phyloP scores from a whole-genome alignment of 2,888 invertebrate species.

The Caenorhabditis sinica region DNA sequence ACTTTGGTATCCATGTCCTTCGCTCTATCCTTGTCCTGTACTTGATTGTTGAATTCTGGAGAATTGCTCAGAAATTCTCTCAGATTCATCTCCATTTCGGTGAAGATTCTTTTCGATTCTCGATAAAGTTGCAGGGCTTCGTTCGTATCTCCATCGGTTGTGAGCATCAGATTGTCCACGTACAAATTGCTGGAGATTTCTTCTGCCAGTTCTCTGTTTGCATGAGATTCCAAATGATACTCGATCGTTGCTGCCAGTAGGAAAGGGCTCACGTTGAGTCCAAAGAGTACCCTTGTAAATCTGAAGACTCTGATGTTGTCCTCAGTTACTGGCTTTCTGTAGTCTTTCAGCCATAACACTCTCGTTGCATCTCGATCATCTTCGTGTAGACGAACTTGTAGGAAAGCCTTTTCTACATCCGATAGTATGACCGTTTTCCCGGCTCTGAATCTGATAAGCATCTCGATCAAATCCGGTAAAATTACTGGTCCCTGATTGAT shows the following conservation, averaged over 20 bases:
- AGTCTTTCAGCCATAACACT: slow-evolving; percentile 65
- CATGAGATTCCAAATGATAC: slow-evolving; percentile 43
- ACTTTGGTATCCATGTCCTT: neutral
- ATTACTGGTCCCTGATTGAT: no score
- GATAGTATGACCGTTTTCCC: slow-evolving; percentile 20
- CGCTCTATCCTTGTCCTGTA: slow-evolving; percentile 11
- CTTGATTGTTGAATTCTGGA: neutral
- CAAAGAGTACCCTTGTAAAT: slow-evolving; percentile 66
- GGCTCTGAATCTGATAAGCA: slow-evolving; percentile 63
- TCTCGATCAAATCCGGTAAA: slow-evolving; percentile 34
- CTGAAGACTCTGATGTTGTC: slow-evolving; percentile 56
- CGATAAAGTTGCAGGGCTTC: slow-evolving; percentile 13
- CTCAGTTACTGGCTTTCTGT: slow-evolving; percentile 15
- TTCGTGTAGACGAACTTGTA: slow-evolving; percentile 12
- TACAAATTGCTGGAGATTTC: slow-evolving; percentile 59
- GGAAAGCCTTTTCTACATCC: slow-evolving; percentile 72
- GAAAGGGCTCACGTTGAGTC: slow-evolving; percentile 64
- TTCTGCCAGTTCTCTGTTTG: slow-evolving; percentile 3
- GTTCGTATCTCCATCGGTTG: slow-evolving; percentile 13
- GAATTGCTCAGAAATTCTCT: slow-evolving; percentile 69
- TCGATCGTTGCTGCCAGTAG: slow-evolving; percentile 62
- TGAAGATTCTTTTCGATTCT: slow-evolving; percentile 42
- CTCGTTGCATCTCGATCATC: slow-evolving; percentile 50
- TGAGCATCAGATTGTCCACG: slow-evolving; percentile 70
- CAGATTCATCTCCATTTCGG: slow-evolving; percentile 59